Conservation (phyloP, 2,113 vertebrate genomes). For the Leptosomus discolor region DNA sequence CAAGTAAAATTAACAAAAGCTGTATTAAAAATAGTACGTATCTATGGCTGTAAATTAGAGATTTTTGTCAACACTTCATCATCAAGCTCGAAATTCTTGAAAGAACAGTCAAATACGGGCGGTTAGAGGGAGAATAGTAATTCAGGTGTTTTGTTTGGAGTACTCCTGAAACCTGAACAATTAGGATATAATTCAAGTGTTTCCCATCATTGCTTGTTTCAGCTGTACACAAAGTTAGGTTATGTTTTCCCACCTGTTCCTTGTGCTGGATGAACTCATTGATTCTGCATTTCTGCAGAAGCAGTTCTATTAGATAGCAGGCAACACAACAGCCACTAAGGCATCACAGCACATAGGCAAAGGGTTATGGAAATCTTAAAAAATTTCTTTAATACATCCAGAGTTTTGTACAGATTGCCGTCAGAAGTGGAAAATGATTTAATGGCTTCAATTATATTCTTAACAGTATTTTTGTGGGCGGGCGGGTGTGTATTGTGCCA, state of each 20-base stretch:
- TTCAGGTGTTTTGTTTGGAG: not conserved
- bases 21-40: not conserved
- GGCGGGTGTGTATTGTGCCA: not conserved
- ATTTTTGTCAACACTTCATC: not conserved
- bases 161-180: not conserved
- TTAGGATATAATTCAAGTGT: not conserved
- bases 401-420: not conserved
- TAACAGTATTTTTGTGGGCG: not conserved
- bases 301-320: not conserved
- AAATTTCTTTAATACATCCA: not conserved
- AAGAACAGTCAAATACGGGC: not conserved
- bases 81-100: not conserved
- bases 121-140: no score
- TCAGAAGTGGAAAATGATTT: not conserved
- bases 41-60: not conserved
- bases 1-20: not conserved
- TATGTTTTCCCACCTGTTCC: not conserved
- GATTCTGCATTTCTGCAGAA: not conserved
- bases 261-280: not conserved
- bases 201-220: not conserved
- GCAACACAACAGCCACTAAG: not conserved
- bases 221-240: not conserved
- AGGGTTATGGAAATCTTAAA: not conserved
- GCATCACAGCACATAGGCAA: not conserved
- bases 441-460: not conserved